These are phyloP conservation scores for Chinchilla lanigera DNA, from an alignment of 2,113 vertebrate species.

Conservation along the genomic window DNA sequence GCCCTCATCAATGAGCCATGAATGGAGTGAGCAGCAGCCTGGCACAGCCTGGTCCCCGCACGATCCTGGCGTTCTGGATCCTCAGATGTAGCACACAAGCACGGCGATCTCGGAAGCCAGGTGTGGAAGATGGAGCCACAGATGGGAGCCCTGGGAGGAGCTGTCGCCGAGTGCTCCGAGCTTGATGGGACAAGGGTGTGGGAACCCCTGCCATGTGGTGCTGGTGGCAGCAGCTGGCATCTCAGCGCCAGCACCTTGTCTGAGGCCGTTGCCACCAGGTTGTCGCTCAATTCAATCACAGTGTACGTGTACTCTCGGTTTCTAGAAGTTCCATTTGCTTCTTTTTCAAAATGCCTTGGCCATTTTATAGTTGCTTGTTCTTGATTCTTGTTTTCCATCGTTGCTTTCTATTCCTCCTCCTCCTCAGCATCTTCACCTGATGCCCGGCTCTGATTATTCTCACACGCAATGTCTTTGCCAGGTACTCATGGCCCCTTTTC, in stretches of 20 bases:
- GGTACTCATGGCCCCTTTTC: background rate
- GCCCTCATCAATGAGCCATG: background rate
- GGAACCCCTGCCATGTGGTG: background rate
- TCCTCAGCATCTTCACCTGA: background rate
- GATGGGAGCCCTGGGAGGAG: background rate
- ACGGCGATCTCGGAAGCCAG: fast-evolving
- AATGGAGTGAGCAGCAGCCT: background rate
- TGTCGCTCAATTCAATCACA: background rate
- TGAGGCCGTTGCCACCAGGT: too few species aligned
- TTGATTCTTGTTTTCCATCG: background rate
- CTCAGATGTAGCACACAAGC: background rate
- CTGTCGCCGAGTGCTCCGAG: background rate
- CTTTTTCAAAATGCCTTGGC: background rate
- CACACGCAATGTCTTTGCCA: fast-evolving
- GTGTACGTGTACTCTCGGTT: background rate
- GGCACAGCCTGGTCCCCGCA: background rate
- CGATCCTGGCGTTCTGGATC: background rate
- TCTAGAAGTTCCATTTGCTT: background rate
- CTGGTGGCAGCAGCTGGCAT: too few species aligned
- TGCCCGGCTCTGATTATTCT: fast-evolving
- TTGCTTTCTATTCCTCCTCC: background rate
- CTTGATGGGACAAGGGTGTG: background rate
- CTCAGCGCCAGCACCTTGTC: too few species aligned
- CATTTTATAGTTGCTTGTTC: background rate
- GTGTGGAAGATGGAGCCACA: background rate